These are phyloP conservation scores for Penaeus chinensis DNA, from an alignment of 1,140 invertebrate genomes.

Conservation along the genomic window DNA sequence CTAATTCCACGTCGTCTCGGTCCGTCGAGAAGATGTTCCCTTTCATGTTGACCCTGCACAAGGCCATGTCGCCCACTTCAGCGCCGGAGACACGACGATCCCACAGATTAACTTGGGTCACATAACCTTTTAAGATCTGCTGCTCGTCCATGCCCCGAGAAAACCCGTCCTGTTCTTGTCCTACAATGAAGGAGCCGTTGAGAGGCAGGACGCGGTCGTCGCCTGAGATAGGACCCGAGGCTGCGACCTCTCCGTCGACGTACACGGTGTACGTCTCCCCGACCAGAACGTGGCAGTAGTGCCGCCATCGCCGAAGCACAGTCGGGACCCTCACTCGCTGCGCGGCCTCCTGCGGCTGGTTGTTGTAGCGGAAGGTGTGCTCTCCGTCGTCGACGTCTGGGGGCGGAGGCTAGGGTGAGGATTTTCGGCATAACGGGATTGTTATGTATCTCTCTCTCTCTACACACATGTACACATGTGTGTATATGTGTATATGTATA, in stretches of 20 bases:
- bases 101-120: slow-evolving; percentile 44
- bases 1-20: slow-evolving; percentile 14
- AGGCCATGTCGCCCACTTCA: slow-evolving; percentile 3
- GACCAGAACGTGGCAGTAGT: slow-evolving; percentile 44
- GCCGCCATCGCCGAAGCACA: slow-evolving; percentile 35
- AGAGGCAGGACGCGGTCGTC: slow-evolving; percentile 36
- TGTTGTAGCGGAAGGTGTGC: slow-evolving; percentile 46
- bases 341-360: slow-evolving; percentile 34
- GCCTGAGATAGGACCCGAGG: background rate
- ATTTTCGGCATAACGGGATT: too few species aligned
- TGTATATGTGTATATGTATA: too few species aligned
- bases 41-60: slow-evolving; percentile 3
- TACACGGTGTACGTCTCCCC: slow-evolving; percentile 43
- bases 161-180: slow-evolving; percentile 45
- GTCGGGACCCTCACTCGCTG: background rate
- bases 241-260: slow-evolving; percentile 29
- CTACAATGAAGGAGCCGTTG: slow-evolving; percentile 46
- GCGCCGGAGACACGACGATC: background rate
- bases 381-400: slow-evolving; percentile 20
- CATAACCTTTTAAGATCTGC: slow-evolving; percentile 48
- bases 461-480: too few species aligned
- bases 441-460: too few species aligned
- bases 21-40: slow-evolving; percentile 40
- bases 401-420: too few species aligned
- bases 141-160: background rate